Evolutionary conservation across 2,888 invertebrate genomes (phyloP).

Genomic region (Helobdella robusta): DNA sequence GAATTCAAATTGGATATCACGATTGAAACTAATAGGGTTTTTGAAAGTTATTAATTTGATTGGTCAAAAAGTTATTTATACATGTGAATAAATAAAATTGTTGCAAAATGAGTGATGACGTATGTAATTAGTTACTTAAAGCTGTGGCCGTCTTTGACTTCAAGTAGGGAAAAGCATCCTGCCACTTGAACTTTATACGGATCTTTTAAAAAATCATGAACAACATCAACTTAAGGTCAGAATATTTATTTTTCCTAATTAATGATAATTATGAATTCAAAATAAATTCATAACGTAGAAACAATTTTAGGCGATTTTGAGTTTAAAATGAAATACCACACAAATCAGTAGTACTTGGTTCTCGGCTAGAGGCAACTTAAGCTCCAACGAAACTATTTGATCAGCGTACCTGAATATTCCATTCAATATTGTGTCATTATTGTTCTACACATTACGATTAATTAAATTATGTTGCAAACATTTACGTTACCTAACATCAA

Average conservation of each 20-base stretch:
- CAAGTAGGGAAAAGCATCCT: constrained; percentile 72
- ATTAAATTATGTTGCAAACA: not conserved
- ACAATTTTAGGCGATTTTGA: not conserved
- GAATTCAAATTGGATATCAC: not conserved
- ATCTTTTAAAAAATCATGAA: too few species aligned
- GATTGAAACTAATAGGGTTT: too few species aligned
- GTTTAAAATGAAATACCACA: not conserved
- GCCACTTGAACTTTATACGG: constrained; percentile 96
- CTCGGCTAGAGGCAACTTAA: constrained; percentile 85
- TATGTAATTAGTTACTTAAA: constrained; percentile 63
- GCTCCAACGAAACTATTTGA: constrained; percentile 80
- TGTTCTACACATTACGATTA: not conserved
- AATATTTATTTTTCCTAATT: too few species aligned
- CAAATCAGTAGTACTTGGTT: constrained; percentile 52
- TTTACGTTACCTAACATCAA: not conserved
- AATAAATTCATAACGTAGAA: too few species aligned
- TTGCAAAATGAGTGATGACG: constrained; percentile 84
- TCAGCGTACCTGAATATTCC: constrained; percentile 94
- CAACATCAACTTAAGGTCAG: too few species aligned
- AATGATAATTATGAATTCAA: too few species aligned
- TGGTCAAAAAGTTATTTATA: not conserved
- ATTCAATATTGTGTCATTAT: not conserved
- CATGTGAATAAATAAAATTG: constrained; percentile 62
- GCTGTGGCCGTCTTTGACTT: not conserved
- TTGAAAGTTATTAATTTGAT: not conserved